Base-by-base conservation (phyloP, 2,797 vertebrate species). In the Pseudopleuronectes americanus region DNA sequence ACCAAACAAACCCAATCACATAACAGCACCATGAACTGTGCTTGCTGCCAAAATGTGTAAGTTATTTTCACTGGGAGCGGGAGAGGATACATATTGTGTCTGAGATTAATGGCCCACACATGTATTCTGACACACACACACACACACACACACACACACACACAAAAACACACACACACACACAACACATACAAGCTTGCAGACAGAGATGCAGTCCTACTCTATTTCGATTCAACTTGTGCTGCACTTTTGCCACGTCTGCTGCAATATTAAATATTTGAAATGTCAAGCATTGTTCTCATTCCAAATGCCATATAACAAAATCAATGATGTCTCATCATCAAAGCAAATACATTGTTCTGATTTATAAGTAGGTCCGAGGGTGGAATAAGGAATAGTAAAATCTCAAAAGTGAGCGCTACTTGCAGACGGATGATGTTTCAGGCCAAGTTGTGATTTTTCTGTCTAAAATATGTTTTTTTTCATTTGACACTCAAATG, bases 1-100 rank as follows among this genome's bases (percentile, higher is more conserved):
- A 55, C 63, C 70, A 8, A 63, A 73, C 73, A 10, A 53, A 62
- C 67, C 23, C 7, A 31, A 31, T 31, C 55, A 23, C 26, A 52
- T 59, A 14, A 16, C 47, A 24, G 26, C 36, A 19, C 19, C 56
- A 83, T 31, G 47, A 76, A 45, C 54, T 68, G 64, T 73, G 54
- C 3, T 28, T 21, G 38, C 22, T 52, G 58, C 47, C 36, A 38
- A 57, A 24, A 41, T 57, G 43, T 66, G 66, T 56, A 19, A 59
- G 45, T 53, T 64, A 54, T 73, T 75, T 77, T 68, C 51, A 58
- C 38, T 3, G n/a, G 49, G 56, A 74, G 64, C 43, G 61, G 81
- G 57, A 70, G 41, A 84, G 47, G 33, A 62, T 49, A 71, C 22
- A 65, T 23, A 67, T 63, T 61, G 52, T 1, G 3, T 52, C 41